Conservation (phyloP, 2,888 invertebrate species). For the Syrista parreyssii region DNA sequence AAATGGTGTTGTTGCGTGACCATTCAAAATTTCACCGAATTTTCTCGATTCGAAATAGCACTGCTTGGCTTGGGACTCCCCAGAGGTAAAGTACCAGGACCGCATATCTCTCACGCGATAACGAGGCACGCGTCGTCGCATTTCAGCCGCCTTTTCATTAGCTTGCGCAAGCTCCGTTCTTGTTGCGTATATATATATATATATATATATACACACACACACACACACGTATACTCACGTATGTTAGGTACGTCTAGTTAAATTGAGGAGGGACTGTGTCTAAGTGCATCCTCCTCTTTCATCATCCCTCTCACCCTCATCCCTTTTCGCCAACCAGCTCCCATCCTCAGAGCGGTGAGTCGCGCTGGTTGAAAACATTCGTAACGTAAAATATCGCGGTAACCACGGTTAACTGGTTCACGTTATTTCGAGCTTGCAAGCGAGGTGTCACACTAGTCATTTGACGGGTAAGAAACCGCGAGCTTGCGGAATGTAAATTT, state of each 20-base stretch:
- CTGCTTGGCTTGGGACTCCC: neutral
- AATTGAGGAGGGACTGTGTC: neutral
- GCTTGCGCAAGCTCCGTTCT: neutral
- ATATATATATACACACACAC: too few species aligned
- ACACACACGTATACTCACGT: neutral
- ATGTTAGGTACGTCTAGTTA: neutral
- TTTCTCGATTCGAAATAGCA: neutral
- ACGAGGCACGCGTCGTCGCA: conserved; percentile 1
- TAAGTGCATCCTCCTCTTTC: neutral
- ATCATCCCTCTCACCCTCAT: neutral
- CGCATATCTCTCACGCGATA: conserved; percentile 1
- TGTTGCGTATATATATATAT: neutral
- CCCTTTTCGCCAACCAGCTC: neutral
- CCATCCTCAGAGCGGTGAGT: neutral
- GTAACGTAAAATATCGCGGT: neutral
- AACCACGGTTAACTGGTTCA: neutral
- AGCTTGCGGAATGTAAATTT: neutral
- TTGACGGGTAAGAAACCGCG: neutral
- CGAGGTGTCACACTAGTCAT: neutral
- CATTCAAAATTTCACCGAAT: neutral
- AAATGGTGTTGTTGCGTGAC: neutral
- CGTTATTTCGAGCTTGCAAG: neutral
- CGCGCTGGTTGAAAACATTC: neutral
- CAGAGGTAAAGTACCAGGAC: neutral
- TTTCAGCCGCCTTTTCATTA: conserved; percentile 4